Base-by-base conservation (phyloP, 2,113 vertebrate genomes). In the Cyprinodon brontotheroides region DNA sequence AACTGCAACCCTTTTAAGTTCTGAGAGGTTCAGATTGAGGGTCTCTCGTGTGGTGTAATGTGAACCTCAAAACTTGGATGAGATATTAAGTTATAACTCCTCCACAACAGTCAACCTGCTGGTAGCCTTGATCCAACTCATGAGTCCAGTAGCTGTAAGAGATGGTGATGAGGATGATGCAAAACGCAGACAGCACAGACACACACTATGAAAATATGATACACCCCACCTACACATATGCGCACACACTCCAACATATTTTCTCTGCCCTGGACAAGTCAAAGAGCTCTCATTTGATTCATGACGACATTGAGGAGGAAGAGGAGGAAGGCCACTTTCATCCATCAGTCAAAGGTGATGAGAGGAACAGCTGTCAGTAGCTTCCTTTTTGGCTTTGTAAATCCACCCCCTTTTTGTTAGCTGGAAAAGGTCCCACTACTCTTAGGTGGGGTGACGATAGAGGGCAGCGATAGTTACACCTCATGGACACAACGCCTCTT, bases 281-380 rank as follows among this genome's bases (percentile, higher is more conserved):
- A 81, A 45, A 38, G 67, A 74, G 63, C 69, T 70, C 39, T 2
- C 17, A 2, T 79, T 64, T 81, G 79, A 82, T 61, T 39, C 61
- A 37, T 65, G 68, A 77, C 72, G 73, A 74, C 63, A 72, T n/a
- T 17, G 65, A 71, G 75, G 70, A 81, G 78, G 68, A 83, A 78
- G 80, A 84, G 1, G 72, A 61, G 59, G 60, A 47, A 79, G 62
- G 74, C 65, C 69, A 62, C 65, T 77, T 75, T 41, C 80, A 61
- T 48, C 70, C 53, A 59, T 80, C 87, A 72, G 75, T 69, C 72
- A 4, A 59, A 74, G 69, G 78, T 59, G 72, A 93, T 91, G 89
- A 90, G 91, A 77, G 75, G 67, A 92, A 70, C 92, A 91, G 90
- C 91, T 93, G 93, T 83, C 15, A 10, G 68, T 69, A 85, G 87